Conservation (phyloP, 2,888 invertebrate genomes). For the Arge pagana region DNA sequence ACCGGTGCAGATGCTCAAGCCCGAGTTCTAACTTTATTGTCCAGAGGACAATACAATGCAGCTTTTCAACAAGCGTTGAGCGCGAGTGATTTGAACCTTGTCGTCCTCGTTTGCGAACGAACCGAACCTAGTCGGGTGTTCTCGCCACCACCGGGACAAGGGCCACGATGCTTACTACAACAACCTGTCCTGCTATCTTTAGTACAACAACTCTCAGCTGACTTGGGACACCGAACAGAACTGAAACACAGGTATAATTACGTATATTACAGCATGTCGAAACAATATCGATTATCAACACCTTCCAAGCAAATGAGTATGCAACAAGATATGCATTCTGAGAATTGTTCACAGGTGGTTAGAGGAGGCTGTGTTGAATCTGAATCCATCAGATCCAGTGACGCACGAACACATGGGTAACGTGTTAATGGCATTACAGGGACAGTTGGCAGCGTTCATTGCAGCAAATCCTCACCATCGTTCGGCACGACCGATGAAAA, state of each 20-base stretch:
- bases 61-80: conserved; percentile 91
- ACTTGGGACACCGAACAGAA: conserved; percentile 82
- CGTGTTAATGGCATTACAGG: conserved; percentile 76
- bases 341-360: conserved; percentile 74
- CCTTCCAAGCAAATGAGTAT: neutral
- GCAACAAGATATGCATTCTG: too few species aligned
- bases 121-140: conserved; percentile 83
- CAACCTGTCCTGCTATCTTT: conserved; percentile 91
- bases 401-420: conserved; percentile 82
- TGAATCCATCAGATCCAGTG: conserved; percentile 76
- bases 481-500: conserved; percentile 68
- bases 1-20: conserved; percentile 49
- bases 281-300: neutral
- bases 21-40: conserved; percentile 49
- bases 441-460: conserved; percentile 75
- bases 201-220: conserved; percentile 92
- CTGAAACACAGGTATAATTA: conserved; percentile 74
- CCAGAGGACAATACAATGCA: conserved; percentile 76
- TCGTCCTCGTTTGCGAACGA: conserved; percentile 84
- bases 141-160: conserved; percentile 49
- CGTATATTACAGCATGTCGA: conserved; percentile 1
- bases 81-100: conserved; percentile 85
- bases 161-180: conserved; percentile 72
- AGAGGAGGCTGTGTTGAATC: conserved; percentile 82
- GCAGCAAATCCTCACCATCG: conserved; percentile 69